A percentile compares a stretch with the other conserved stretches of the same genome.
phyloP scores from a whole-genome alignment of 2,888 invertebrate genomes.

The Hypolimnas misippus region DNA sequence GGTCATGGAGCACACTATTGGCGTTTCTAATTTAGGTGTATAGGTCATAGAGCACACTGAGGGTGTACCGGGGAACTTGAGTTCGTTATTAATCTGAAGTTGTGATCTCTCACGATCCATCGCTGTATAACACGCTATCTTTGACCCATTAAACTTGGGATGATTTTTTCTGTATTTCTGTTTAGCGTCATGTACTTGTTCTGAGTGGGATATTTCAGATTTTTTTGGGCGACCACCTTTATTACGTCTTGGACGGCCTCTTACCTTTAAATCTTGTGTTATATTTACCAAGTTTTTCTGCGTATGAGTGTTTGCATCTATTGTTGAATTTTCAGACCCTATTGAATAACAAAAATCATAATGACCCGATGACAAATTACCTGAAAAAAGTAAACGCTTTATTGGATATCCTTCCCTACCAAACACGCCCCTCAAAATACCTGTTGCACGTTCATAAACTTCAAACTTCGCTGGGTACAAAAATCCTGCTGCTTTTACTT shows the following conservation, averaged over 20 bases:
- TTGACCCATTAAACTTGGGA: neutral
- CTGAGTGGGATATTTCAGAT: constrained; percentile 5
- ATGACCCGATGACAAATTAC: constrained; percentile 13
- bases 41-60: constrained; percentile 1
- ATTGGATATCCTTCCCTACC: constrained; percentile 14
- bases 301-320: too few species aligned
- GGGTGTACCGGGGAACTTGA: neutral
- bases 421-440: constrained; percentile 7
- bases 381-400: constrained; percentile 18
- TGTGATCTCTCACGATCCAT: too few species aligned
- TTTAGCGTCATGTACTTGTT: too few species aligned
- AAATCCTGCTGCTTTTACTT: constrained; percentile 11
- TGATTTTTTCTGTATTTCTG: too few species aligned
- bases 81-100: too few species aligned
- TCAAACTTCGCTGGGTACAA: constrained; percentile 15
- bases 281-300: constrained; percentile 7
- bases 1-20: too few species aligned
- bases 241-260: constrained; percentile 16
- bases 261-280: constrained; percentile 6
- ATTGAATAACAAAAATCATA: constrained; percentile 12
- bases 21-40: too few species aligned
- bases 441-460: constrained; percentile 1
- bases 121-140: too few species aligned
- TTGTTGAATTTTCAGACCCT: constrained; percentile 4
- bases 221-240: constrained; percentile 15